Evolutionary conservation across 1,140 invertebrate species (phyloP).

Genomic region (Whitmania pigra): DNA sequence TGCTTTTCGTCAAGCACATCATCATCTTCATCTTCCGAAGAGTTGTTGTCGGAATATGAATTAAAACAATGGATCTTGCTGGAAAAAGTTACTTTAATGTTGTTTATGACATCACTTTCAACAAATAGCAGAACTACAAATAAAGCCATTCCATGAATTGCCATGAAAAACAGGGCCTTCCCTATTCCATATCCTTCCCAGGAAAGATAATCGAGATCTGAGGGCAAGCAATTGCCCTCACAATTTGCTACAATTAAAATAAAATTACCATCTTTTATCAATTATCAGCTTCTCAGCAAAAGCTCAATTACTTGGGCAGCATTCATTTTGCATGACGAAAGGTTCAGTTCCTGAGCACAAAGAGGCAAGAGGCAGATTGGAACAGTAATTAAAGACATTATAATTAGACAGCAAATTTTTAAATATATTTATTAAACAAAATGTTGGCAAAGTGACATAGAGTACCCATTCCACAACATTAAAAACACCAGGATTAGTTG

Average conservation of each 20-base stretch:
- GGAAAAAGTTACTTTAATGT: not conserved
- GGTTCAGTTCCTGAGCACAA: not conserved
- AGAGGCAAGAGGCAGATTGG: no score
- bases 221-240: not conserved
- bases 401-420: no score
- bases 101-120: conserved; percentile 37
- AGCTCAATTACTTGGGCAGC: no score
- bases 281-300: not conserved
- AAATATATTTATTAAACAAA: no score
- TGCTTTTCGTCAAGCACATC: conserved; percentile 5
- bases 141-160: conserved; percentile 45
- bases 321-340: no score
- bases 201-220: not conserved
- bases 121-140: conserved; percentile 45
- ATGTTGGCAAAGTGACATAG: not conserved
- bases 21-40: not conserved
- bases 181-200: conserved; percentile 42
- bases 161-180: conserved; percentile 46
- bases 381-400: no score
- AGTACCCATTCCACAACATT: not conserved
- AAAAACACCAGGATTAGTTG: not conserved
- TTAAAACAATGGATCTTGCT: not conserved
- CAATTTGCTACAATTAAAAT: not conserved
- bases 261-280: not conserved
- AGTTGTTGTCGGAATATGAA: not conserved